These are phyloP conservation scores for Cephalopterus ornatus DNA, from an alignment of 2,113 vertebrate species.

Conservation along the genomic window DNA sequence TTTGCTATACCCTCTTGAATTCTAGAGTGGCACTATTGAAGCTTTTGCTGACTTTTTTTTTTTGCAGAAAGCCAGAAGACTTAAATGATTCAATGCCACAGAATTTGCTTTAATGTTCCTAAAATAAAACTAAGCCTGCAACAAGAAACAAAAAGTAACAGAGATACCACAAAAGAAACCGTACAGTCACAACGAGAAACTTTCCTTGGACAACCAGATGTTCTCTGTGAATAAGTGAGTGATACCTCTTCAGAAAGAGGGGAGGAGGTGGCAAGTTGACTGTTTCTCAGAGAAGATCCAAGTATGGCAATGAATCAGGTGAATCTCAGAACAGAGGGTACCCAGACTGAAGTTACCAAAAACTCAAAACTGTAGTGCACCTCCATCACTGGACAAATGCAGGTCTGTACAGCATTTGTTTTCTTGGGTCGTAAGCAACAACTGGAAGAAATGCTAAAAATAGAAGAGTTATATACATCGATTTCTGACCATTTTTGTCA, in stretches of 20 bases:
- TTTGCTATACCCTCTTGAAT: background rate
- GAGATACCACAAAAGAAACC: background rate
- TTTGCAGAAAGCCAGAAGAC: background rate
- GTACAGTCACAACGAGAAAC: rapidly evolving
- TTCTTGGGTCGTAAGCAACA: background rate
- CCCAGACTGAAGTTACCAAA: background rate
- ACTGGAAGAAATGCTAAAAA: background rate
- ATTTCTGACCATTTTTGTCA: background rate
- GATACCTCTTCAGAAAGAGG: background rate
- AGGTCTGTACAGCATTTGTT: background rate
- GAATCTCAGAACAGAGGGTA: background rate
- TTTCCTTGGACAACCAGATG: background rate
- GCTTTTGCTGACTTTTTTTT: background rate
- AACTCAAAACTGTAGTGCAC: background rate
- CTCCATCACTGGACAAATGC: background rate
- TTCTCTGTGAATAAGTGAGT: background rate
- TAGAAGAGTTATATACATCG: background rate
- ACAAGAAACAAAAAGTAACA: background rate
- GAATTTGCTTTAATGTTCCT: background rate
- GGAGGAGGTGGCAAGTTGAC: rapidly evolving
- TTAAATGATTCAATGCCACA: background rate
- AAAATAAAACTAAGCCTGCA: background rate
- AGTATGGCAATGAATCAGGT: background rate
- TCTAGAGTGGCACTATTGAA: background rate
- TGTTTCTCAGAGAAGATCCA: background rate